phyloP scores from a whole-genome alignment of 53 echinoderm and acorn worm genomes.

The Henricia sp. region DNA sequence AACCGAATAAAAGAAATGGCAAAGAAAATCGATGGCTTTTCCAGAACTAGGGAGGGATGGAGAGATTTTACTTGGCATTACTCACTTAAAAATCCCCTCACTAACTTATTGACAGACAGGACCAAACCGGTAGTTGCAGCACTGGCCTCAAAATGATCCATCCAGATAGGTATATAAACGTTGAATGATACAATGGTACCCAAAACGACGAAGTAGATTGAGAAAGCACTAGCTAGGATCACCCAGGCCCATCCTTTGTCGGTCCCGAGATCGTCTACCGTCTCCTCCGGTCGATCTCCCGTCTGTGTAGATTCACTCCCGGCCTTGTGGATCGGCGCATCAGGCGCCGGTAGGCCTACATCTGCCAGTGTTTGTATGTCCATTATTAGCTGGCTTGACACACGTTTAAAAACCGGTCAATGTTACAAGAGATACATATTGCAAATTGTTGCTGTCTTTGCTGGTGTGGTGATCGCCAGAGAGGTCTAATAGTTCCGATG shows the following conservation, averaged over 20 bases:
- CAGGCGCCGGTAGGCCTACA: too few relatives aligned
- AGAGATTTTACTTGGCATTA: not conserved
- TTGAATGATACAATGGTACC: not conserved
- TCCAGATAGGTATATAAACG: constrained; percentile 31
- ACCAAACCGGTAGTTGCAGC: constrained; percentile 18
- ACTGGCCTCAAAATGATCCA: constrained; percentile 18
- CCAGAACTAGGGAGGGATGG: not conserved
- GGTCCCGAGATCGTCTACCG: not conserved
- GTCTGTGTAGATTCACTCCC: too few relatives aligned
- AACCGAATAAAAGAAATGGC: not conserved
- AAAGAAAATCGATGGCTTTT: not conserved
- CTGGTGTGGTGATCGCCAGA: too few relatives aligned
- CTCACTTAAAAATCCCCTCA: constrained; percentile 32
- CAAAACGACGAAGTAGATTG: not conserved
- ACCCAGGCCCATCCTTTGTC: constrained; percentile 44
- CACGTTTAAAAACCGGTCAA: too few relatives aligned
- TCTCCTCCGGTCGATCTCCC: not conserved
- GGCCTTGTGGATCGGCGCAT: too few relatives aligned
- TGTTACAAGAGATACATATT: too few relatives aligned
- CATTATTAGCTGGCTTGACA: too few relatives aligned
- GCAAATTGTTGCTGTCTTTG: too few relatives aligned
- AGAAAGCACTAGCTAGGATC: constrained; percentile 6
- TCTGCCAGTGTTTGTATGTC: too few relatives aligned
- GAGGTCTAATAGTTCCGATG: too few relatives aligned
- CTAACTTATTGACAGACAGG: not conserved